Evolutionary conservation across 2,113 vertebrate genomes (phyloP).

Genomic region (Felis catus): F.catus_Fca126_mat1.0 CM031420.1:22857001-22857500

Average conservation of each 20-base stretch:
- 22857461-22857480: neutral
- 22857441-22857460: neutral
- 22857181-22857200: neutral
- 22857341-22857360: neutral
- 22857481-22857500: neutral
- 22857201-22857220: neutral
- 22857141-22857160: neutral
- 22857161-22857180: neutral
- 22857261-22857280: neutral
- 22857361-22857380: neutral
- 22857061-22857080: neutral
- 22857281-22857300: neutral
- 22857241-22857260: neutral
- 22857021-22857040: neutral
- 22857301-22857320: neutral
- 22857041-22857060: neutral
- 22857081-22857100: neutral
- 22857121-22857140: neutral
- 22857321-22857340: neutral
- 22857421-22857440: neutral
- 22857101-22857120: neutral
- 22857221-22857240: neutral
- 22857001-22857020: neutral
- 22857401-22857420: neutral
- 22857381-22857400: neutral